Evolutionary conservation across 2,113 vertebrate species (phyloP), one percentile per base, ranked within the genome.

Genomic region (Phrynosoma platyrhinos): DNA sequence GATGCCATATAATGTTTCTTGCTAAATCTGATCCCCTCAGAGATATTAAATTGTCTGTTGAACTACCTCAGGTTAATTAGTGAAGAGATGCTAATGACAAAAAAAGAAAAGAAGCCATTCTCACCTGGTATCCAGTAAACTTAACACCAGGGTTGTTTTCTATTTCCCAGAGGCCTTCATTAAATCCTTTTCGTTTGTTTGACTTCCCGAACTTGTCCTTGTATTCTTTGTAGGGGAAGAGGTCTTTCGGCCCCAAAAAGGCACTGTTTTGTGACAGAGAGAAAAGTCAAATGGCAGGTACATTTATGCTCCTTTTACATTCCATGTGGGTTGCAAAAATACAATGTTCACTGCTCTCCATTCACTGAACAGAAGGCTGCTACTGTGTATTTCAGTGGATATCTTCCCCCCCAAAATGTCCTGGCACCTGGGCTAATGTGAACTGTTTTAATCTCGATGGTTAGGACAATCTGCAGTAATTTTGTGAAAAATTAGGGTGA

Each of bases 161-260:
- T 83, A 99, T 99, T 97, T 99, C 98, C 98, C 98, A 99, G 91
- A 99, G 96, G 89, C 98, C 98, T 97, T 99, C 98, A 71, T 99
- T 99, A 96, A 99, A 99, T 88, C 98, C 98, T 98, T 99, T 99
- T 96, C 98, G 98, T 95, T 99, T 99, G 96, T 99, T 99, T 5
- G 98, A 99, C 90, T 99, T 99, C 84, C 98, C 98, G 96, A 99
- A 99, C 94, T 99, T 99, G 95, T 99, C 98, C 97, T 99, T 99
- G 91, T 99, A 99, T 94, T 99, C 98, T 95, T 98, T 99, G 92
- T 99, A 99, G 2, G 98, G 98, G 87, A 99, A 98, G 91, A 99
- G 98, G 95, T 99, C 98, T 96, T 99, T 99, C 58, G 98, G 98
- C 64, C 98, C 98, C 94, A 99, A 96, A 95, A 99, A 99, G 0